Evolutionary conservation across 2,888 invertebrate genomes (phyloP).

Genomic region (Xiphydria camelus): DNA sequence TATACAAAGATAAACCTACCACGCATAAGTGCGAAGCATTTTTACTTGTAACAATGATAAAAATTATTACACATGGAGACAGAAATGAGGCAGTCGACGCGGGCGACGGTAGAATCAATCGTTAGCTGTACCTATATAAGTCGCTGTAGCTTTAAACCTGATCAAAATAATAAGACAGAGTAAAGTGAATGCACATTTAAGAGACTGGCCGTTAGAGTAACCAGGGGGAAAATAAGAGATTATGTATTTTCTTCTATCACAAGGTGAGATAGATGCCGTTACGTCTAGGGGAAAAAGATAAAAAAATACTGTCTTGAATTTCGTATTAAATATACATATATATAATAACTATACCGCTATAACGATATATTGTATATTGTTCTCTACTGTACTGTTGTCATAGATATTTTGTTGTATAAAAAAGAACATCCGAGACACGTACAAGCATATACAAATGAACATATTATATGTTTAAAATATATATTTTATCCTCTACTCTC

Average conservation of each 20-base stretch:
- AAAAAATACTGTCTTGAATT: slow-evolving; percentile 42
- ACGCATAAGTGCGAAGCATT: too few species aligned
- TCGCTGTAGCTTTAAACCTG: too few species aligned
- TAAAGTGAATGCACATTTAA: slow-evolving; percentile 7
- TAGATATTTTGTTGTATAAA: slow-evolving; percentile 56
- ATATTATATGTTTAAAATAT: slow-evolving; percentile 57
- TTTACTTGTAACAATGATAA: too few species aligned
- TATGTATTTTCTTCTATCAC: slow-evolving; percentile 45
- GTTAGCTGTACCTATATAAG: too few species aligned
- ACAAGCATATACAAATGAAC: slow-evolving; percentile 54
- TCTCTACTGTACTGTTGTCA: slow-evolving; percentile 52
- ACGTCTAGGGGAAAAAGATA: slow-evolving; percentile 29
- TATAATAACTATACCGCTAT: slow-evolving; percentile 41
- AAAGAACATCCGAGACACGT: slow-evolving; percentile 35
- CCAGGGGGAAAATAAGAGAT: too few species aligned
- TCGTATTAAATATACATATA: slow-evolving; percentile 36
- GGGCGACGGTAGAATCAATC: too few species aligned
- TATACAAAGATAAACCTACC: too few species aligned
- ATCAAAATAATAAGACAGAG: too few species aligned
- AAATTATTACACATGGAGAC: too few species aligned
- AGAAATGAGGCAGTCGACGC: too few species aligned
- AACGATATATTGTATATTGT: slow-evolving; percentile 49
- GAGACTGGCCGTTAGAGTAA: slow-evolving; percentile 43
- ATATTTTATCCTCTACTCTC: too few species aligned
- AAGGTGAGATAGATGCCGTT: slow-evolving; percentile 31